These are phyloP conservation scores for Pithys albifrons DNA, from an alignment of 2,113 vertebrate species.

Conservation along the genomic window DNA sequence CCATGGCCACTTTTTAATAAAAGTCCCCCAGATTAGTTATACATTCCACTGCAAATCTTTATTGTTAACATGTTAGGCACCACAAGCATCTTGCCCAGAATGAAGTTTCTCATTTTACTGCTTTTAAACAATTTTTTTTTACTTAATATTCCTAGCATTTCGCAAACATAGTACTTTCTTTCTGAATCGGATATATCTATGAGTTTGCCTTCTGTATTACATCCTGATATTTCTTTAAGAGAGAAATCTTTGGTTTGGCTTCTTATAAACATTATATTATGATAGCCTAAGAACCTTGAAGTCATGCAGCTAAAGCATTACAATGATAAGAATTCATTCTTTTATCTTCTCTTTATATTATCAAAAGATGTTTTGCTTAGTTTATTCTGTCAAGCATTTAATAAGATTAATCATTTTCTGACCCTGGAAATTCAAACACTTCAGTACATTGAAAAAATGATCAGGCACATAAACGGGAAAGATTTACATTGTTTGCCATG, in stretches of 20 bases:
- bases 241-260: slow-evolving; percentile 62
- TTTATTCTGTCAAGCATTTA: slow-evolving; percentile 56
- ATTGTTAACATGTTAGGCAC: neutral
- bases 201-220: neutral
- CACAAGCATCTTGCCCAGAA: neutral
- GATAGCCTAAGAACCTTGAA: slow-evolving; percentile 33
- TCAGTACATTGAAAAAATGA: slow-evolving; percentile 44
- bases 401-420: slow-evolving; percentile 61
- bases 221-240: slow-evolving; percentile 13
- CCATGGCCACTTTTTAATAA: slow-evolving; percentile 25
- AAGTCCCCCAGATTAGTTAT: slow-evolving; percentile 27
- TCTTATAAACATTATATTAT: slow-evolving; percentile 48
- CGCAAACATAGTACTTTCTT: neutral
- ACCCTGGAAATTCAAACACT: slow-evolving; percentile 48
- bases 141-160: neutral
- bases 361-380: slow-evolving; percentile 50
- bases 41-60: slow-evolving; percentile 23
- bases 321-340: slow-evolving; percentile 58
- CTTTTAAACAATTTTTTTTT: neutral
- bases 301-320: slow-evolving; percentile 49
- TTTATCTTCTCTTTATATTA: slow-evolving; percentile 60
- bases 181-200: neutral
- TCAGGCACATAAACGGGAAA: slow-evolving; percentile 40
- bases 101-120: neutral
- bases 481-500: neutral